Base-by-base conservation (phyloP, 2,113 vertebrate species). In the Athene noctua region DNA sequence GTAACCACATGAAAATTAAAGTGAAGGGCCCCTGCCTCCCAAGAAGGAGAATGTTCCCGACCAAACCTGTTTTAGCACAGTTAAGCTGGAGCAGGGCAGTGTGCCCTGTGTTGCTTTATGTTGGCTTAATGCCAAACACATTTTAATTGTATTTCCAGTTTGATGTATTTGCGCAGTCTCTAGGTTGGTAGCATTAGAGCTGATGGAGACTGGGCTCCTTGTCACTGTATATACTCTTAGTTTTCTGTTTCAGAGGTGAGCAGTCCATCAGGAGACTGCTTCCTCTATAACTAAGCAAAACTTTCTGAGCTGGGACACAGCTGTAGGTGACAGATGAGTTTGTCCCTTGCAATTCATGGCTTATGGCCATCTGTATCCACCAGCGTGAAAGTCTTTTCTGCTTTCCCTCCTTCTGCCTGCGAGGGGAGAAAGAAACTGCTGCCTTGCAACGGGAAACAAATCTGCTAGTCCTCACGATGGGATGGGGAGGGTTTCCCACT, bases 401-500 rank as follows among this genome's bases (percentile, higher is more conserved):
- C 46, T 77, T 51, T 34, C 4, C 38, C 34, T 58, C 15, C 51
- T 52, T 6, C 23, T 68, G 42, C n/a, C 47, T 42, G 19, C 3
- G 6, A 7, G 13, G 38, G 25, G 21, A 62, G 44, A 30, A 65
- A 36, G 44, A 66, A 46, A 57, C 55, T 49, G 26, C 22, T 3
- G 1, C n/a, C 20, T 34, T 32, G 20, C 30, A 13, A 8, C 0
- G 1, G 29, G 25, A 62, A 9, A 11, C 11, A 40, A 20, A 26
- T 42, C 10, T 0, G 4, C 46, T 32, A 46, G 5, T 40, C 26
- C 30, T 11, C 0, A 0, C 2, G 25, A 23, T 2, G 2, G 1
- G 4, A 49, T 11, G 4, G 47, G 34, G 6, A 72, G 59, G 16
- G 30, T 62, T 71, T 86, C 27, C 54, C 23, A 2, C 13, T 21